These are phyloP conservation scores for Alaudala cheleensis DNA, from an alignment of 2,113 vertebrate species.

Conservation along the genomic window DNA sequence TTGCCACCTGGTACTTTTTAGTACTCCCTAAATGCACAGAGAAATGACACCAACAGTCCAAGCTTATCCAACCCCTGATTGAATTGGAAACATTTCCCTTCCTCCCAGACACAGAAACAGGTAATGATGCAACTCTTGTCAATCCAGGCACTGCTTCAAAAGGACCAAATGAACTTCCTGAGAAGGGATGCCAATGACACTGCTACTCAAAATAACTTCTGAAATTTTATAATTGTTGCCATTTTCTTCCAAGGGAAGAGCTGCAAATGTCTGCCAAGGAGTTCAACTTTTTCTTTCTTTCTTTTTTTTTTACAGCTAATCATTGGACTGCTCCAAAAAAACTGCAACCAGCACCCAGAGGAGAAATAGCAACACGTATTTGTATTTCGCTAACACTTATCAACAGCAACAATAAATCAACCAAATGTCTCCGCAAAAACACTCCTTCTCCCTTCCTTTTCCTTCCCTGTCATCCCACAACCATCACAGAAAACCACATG, in stretches of 20 bases:
- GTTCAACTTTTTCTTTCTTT: background rate
- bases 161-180: background rate
- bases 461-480: background rate
- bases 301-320: background rate
- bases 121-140: background rate
- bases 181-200: background rate
- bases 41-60: background rate
- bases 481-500: background rate
- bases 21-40: background rate
- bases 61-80: background rate
- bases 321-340: slow-evolving; percentile 6
- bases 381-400: background rate
- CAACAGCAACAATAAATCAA: background rate
- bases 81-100: background rate
- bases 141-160: background rate
- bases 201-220: slow-evolving; percentile 14
- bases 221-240: background rate
- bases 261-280: background rate
- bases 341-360: background rate
- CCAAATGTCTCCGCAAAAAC: background rate
- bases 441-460: background rate
- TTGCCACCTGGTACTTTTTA: background rate
- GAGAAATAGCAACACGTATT: background rate
- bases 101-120: background rate
- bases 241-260: slow-evolving; percentile 40